Evolutionary conservation across 2,888 invertebrate genomes (phyloP).

Genomic region (Diachrysia chrysitis): DNA sequence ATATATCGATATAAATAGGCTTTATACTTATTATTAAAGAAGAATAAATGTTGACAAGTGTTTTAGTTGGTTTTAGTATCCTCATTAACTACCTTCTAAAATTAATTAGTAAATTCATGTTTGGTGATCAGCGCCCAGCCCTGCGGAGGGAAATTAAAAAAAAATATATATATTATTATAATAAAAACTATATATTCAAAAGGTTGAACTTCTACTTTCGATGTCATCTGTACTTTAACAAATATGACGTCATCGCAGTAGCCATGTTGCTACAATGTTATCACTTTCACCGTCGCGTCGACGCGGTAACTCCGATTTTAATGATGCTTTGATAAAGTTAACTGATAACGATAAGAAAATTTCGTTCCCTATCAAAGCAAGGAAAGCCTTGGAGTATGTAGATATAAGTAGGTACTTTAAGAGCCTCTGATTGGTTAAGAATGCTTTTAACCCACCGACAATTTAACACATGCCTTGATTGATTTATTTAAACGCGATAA

Average conservation of each 20-base stretch:
- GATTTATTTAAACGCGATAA: background rate
- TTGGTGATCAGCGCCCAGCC: no score
- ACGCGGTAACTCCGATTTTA: constrained; percentile 34
- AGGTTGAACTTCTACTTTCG: background rate
- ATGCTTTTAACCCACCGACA: background rate
- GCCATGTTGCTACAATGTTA: constrained; percentile 55
- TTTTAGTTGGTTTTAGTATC: no score
- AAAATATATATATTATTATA: no score
- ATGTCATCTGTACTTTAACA: constrained; percentile 3
- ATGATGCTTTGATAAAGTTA: constrained; percentile 41
- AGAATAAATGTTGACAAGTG: no score
- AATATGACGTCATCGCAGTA: constrained; percentile 46
- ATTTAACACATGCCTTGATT: background rate
- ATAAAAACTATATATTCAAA: no score
- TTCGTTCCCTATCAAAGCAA: background rate
- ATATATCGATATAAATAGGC: no score
- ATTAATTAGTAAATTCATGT: no score
- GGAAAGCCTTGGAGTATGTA: background rate
- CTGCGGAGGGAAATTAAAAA: no score
- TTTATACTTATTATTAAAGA: no score
- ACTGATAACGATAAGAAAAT: constrained; percentile 26
- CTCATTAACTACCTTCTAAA: no score
- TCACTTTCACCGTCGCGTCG: constrained; percentile 65
- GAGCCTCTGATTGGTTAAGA: background rate
- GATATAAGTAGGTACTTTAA: no score